Conservation (phyloP, 64 coral and sea anemone species). For the Montipora efflorescens region DNA sequence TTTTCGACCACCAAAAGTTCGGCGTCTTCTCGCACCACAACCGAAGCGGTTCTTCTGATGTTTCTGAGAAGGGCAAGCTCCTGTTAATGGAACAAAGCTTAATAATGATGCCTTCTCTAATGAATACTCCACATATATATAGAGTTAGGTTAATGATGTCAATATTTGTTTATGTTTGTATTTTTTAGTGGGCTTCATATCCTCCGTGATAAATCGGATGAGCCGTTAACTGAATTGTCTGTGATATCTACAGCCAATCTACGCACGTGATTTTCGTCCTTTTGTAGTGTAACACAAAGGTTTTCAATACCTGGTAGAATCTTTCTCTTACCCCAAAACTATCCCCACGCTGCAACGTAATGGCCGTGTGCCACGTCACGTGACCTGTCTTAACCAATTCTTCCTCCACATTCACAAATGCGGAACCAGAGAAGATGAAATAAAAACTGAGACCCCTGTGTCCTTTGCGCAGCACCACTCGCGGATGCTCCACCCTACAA, state of each 20-base stretch:
- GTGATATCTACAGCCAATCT: no score
- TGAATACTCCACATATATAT: no score
- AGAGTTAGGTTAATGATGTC: neutral
- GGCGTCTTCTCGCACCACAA: slow-evolving; percentile 83
- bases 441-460: slow-evolving; percentile 86
- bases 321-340: slow-evolving; percentile 85
- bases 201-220: no score
- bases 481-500: slow-evolving; percentile 73
- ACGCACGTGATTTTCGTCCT: no score
- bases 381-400: slow-evolving; percentile 77
- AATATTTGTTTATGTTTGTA: no score
- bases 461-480: slow-evolving; percentile 87
- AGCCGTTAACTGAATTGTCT: neutral
- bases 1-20: slow-evolving; percentile 91
- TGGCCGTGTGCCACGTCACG: slow-evolving; percentile 85
- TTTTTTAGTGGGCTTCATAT: no score
- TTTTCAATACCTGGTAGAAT: neutral
- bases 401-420: slow-evolving; percentile 93
- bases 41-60: slow-evolving; percentile 94
- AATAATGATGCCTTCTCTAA: no score
- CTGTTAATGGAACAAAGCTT: slow-evolving; percentile 12
- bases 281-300: no score
- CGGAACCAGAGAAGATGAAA: slow-evolving; percentile 92
- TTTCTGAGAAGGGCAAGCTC: slow-evolving; percentile 88
- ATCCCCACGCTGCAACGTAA: slow-evolving; percentile 83